Percentiles rank a stretch among this genome's conserved stretches.
Evolutionary conservation across 1,140 invertebrate genomes (phyloP).

Genomic region (Protaetia brevitarsis): DNA sequence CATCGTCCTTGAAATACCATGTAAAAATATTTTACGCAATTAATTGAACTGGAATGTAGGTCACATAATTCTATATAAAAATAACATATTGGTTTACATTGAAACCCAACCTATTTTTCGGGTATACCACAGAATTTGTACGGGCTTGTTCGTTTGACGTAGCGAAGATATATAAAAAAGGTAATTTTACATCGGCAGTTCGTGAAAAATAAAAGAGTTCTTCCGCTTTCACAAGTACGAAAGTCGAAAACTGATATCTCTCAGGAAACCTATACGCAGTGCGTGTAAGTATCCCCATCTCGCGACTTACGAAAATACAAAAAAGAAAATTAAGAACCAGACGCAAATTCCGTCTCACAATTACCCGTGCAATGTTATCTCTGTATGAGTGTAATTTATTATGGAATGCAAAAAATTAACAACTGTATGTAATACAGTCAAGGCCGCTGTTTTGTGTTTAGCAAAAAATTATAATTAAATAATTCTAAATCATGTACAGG

Average conservation of each 20-base stretch:
- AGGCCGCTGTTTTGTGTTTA: neutral
- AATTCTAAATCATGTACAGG: neutral
- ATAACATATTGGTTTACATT: neutral
- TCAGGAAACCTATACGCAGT: neutral
- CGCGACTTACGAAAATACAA: neutral
- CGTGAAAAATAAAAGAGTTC: neutral
- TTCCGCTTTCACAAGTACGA: constrained; percentile 10
- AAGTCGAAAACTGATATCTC: neutral
- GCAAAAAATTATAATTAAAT: constrained; percentile 3
- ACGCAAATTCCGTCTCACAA: neutral
- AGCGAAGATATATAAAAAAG: neutral
- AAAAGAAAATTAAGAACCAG: neutral
- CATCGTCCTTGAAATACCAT: too few relatives aligned
- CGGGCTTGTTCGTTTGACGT: too few relatives aligned
- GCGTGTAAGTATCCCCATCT: neutral
- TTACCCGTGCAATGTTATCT: neutral
- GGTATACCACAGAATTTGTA: neutral
- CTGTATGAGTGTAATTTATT: neutral
- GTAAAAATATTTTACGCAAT: neutral
- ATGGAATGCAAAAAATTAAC: constrained; percentile 2
- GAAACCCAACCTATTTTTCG: neutral
- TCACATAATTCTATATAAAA: neutral
- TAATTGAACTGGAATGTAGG: neutral
- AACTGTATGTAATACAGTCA: constrained; percentile 15
- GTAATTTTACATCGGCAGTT: neutral